Evolutionary conservation across 1,140 invertebrate species (phyloP).

Genomic region (Sycophila sp.): DNA sequence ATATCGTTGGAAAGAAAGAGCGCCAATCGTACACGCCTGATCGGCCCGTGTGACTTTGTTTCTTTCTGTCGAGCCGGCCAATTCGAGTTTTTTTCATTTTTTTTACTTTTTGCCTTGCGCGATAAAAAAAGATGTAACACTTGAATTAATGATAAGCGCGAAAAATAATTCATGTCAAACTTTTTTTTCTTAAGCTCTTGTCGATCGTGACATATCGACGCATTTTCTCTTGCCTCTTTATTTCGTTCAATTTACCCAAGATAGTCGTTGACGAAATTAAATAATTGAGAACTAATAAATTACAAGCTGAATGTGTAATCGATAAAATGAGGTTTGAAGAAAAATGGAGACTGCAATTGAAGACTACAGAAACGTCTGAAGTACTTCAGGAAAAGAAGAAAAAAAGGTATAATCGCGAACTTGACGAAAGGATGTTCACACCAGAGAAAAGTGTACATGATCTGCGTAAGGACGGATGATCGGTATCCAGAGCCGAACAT

Average conservation of each 20-base stretch:
- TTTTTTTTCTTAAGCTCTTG: no score
- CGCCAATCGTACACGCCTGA: neutral
- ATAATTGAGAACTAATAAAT: no score
- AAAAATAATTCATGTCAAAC: neutral
- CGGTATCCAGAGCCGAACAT: slow-evolving; percentile 43
- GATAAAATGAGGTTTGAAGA: no score
- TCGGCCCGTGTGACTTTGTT: slow-evolving; percentile 3
- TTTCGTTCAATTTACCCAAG: no score
- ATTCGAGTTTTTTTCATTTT: no score
- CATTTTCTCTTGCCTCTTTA: no score
- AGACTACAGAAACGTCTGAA: no score
- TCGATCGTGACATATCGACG: no score
- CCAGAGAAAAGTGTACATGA: slow-evolving; percentile 18
- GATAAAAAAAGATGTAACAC: slow-evolving; percentile 6
- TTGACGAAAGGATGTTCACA: slow-evolving; percentile 32
- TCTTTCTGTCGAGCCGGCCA: slow-evolving; percentile 19
- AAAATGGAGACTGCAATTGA: no score
- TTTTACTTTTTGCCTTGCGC: neutral
- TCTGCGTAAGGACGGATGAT: neutral
- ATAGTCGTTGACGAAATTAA: no score
- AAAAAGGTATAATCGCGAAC: neutral
- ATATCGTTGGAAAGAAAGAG: slow-evolving; percentile 9
- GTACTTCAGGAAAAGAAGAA: neutral
- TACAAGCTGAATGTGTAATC: no score
- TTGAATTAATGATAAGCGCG: slow-evolving; percentile 9